These are phyloP conservation scores for Neelides sp. DNA, from an alignment of 1,140 invertebrate species.

Conservation along the genomic window DNA sequence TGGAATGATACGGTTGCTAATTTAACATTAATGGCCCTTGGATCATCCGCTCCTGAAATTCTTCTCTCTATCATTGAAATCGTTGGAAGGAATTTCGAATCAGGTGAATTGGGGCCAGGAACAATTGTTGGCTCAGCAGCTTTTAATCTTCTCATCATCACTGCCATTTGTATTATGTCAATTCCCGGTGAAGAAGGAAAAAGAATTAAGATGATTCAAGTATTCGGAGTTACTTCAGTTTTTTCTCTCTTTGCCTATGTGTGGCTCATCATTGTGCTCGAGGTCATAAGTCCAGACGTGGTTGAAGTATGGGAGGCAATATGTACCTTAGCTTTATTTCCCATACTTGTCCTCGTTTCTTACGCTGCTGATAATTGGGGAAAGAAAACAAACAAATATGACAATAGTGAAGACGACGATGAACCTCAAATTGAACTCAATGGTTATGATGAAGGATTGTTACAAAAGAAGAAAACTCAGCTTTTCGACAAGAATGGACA, in stretches of 20 bases:
- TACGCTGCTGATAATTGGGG: constrained; percentile 41
- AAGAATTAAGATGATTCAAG: constrained; percentile 40
- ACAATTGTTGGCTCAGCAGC: constrained; percentile 54
- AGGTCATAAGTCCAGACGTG: constrained; percentile 37
- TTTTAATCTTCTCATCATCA: constrained; percentile 49
- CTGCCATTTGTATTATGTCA: constrained; percentile 44
- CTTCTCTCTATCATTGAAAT: constrained; percentile 50
- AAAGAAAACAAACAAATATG: constrained; percentile 4
- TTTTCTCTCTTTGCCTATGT: constrained; percentile 45
- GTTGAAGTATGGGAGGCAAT: constrained; percentile 51
- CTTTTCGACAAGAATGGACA: constrained; percentile 38
- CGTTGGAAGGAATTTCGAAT: constrained; percentile 40
- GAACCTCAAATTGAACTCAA: too few relatives aligned
- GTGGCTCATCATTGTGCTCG: constrained; percentile 49
- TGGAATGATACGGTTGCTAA: constrained; percentile 57
- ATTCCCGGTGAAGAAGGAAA: constrained; percentile 41
- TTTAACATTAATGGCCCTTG: constrained; percentile 53
- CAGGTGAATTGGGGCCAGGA: constrained; percentile 47
- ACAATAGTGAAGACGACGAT: not conserved
- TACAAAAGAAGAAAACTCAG: too few relatives aligned
- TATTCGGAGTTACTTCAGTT: constrained; percentile 19
- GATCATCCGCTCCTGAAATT: constrained; percentile 52
- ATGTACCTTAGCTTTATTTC: constrained; percentile 47
- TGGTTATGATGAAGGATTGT: too few relatives aligned
- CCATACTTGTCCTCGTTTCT: constrained; percentile 40